Evolutionary conservation across 2,797 vertebrate genomes (phyloP), one percentile per base, ranked within the genome.

Genomic region (Periophthalmus magnuspinnatus): DNA sequence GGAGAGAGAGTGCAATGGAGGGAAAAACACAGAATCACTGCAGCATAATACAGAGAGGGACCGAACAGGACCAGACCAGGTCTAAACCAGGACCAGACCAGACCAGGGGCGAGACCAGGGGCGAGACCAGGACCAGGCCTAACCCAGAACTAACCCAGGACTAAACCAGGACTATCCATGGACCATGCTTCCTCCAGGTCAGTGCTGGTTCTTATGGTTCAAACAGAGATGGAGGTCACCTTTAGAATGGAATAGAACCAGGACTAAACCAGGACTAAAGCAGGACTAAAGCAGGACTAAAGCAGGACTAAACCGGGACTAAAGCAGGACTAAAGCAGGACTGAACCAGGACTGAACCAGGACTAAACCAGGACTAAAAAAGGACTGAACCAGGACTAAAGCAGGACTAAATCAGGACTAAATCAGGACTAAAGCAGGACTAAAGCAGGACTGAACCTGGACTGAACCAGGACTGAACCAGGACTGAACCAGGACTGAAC

Each of bases 161-260:
- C 34, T 41, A 22, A 22, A 38, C 59, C 59, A 21, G 59, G n/a
- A 11, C 34, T 36, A 22, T 21, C 32, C 19, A 61, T 61, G 59
- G 59, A 61, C 59, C 59, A 61, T 61, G 59, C 34, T 61, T 61
- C 59, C 59, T 13, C 59, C 59, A 61, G 59, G 59, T 61, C 34
- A n/a, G 59, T 38, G 34, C 56, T 3, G 21, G 2, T 24, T 55
- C 11, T 24, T 24, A 22, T 55, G 52, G 10, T 14, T 22, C 54
- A 55, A 2, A 21, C 54, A 13, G 54, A n/a, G 59, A 61, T 21
- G n/a, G 59, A 61, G 59, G 59, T 61, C 59, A 61, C 59, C 59
- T 61, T 61, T 60, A 60, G 11, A n/a, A n/a, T n/a, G n/a, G n/a
- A n/a, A n/a, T n/a, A n/a, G 5, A 33, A 57, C 17, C 58, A 7